A percentile compares a stretch with the other conserved stretches of the same genome.
phyloP scores from a whole-genome alignment of 2,888 invertebrate genomes.

The Electrophaes corylata region DNA sequence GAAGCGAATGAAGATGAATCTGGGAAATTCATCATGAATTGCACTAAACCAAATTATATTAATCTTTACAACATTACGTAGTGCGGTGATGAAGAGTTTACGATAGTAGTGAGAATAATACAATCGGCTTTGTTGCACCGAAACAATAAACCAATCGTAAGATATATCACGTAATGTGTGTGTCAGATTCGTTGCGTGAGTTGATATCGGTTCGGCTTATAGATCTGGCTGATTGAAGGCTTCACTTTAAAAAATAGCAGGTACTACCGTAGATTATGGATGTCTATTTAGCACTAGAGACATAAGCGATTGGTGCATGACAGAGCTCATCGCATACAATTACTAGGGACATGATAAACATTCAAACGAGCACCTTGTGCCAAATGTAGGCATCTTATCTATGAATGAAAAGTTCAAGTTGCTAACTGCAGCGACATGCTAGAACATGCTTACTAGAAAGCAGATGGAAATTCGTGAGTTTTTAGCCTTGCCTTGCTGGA shows the following conservation, averaged over 20 bases:
- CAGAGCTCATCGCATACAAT: neutral
- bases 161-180: constrained; percentile 33
- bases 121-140: constrained; percentile 36
- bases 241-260: neutral
- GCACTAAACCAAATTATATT: too few relatives aligned
- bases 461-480: too few relatives aligned
- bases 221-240: neutral
- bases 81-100: constrained; percentile 8
- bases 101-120: constrained; percentile 27
- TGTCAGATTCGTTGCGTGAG: constrained; percentile 7
- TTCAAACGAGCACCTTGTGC: constrained; percentile 12
- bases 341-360: constrained; percentile 2
- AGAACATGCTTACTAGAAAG: too few relatives aligned
- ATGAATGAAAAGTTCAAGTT: neutral
- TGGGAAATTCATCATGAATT: too few relatives aligned
- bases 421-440: too few relatives aligned
- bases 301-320: neutral
- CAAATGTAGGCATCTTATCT: constrained; percentile 2
- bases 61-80: too few relatives aligned
- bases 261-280: neutral
- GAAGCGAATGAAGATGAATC: too few relatives aligned
- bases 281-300: neutral
- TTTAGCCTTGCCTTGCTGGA: too few relatives aligned
- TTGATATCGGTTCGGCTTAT: neutral
- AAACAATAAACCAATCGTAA: constrained; percentile 32